A percentile compares a stretch with the other conserved stretches of the same genome.
Evolutionary conservation across 1,140 invertebrate species (phyloP).

Genomic region (Heliconius himera): DNA sequence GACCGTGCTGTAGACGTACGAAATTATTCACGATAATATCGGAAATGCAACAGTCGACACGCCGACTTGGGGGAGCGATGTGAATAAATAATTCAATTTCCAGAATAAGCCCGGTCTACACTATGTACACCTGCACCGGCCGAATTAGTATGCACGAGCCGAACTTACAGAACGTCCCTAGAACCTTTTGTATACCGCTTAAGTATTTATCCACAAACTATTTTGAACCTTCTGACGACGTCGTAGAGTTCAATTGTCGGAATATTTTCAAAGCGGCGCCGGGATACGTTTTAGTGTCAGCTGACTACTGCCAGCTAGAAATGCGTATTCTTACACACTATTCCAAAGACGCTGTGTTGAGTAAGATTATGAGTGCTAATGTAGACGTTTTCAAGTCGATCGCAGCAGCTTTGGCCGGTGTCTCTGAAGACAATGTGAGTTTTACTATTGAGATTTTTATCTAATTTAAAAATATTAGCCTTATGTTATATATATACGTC

Average conservation of each 20-base stretch:
- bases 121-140: conserved; percentile 92
- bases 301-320: conserved; percentile 98
- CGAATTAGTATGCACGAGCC: conserved; percentile 96
- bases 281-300: conserved; percentile 89
- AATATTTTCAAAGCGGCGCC: conserved; percentile 85
- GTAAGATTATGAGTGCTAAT: conserved; percentile 86
- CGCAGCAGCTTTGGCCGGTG: conserved; percentile 90
- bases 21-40: conserved; percentile 38
- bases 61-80: conserved; percentile 23
- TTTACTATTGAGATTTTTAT: not conserved
- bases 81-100: conserved; percentile 56
- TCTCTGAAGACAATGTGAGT: conserved; percentile 84
- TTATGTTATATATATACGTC: too few species aligned
- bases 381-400: conserved; percentile 95
- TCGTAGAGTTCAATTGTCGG: conserved; percentile 84
- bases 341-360: conserved; percentile 89
- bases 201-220: conserved; percentile 52
- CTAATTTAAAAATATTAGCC: too few species aligned
- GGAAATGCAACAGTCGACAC: conserved; percentile 33
- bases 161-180: conserved; percentile 95
- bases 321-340: conserved; percentile 96
- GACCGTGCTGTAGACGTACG: not conserved
- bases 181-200: conserved; percentile 87
- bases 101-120: conserved; percentile 89
- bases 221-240: conserved; percentile 63